Conservation (phyloP, 2,797 vertebrate species). For the Spinibarbus caldwelli region DNA sequence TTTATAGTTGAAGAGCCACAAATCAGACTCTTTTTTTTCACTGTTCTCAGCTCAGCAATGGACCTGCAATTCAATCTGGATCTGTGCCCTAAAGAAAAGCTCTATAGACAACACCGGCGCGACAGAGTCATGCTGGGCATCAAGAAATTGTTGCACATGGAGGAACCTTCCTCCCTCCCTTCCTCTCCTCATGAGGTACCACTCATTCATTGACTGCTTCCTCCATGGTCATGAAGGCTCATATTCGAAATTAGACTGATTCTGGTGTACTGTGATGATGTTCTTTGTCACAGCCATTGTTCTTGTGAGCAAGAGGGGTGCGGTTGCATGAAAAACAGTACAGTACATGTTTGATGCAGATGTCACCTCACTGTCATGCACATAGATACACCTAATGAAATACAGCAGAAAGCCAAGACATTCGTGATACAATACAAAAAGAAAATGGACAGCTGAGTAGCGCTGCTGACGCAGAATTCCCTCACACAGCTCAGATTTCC, state of each 20-base stretch:
- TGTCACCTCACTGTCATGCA: not conserved
- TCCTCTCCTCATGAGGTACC: conserved; percentile 81
- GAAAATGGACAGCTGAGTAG: no score
- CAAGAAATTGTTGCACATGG: conserved; percentile 87
- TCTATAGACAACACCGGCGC: conserved; percentile 85
- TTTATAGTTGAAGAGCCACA: not conserved
- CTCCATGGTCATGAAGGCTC: not conserved
- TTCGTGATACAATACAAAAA: no score
- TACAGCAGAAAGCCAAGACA: no score
- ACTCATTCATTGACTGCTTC: not conserved
- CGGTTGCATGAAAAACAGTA: not conserved
- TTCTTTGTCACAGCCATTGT: not conserved
- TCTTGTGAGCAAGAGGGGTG: not conserved
- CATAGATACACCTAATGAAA: no score
- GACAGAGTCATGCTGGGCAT: conserved; percentile 88
- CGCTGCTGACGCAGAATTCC: not conserved
- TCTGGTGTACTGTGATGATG: not conserved
- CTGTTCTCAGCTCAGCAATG: conserved; percentile 80
- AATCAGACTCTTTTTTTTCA: not conserved
- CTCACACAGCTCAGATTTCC: not conserved
- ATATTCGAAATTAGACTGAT: not conserved
- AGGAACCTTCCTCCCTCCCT: conserved; percentile 81
- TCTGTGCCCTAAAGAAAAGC: conserved; percentile 92
- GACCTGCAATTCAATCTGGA: conserved; percentile 95
- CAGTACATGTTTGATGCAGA: not conserved